Evolutionary conservation across 1,140 invertebrate genomes (phyloP), one percentile per base, ranked within the genome.

Genomic region (Ericerus pela): DNA sequence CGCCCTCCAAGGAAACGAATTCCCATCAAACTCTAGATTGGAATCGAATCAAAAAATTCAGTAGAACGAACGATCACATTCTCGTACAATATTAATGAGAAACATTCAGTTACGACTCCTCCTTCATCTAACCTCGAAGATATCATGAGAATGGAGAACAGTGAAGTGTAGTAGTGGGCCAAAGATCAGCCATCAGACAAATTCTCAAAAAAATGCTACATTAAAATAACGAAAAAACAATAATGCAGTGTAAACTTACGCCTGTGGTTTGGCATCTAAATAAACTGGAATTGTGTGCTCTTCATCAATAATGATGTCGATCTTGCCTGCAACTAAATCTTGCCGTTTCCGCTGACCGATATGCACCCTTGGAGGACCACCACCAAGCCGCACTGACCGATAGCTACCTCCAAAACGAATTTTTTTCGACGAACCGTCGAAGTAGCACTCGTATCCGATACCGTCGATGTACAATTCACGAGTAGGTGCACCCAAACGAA

Each of bases 381-480:
- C 91, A 62, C 88, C 83, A 2, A 97, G 69, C 62, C 85, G 80
- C 0, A 97, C 71, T 26, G 76, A 74, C 56, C 84, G 78, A 37
- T 79, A 72, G 59, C 84, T 80, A 0, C 85, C 85, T 62, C 85
- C 80, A 12, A 98, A 70, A 10, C 86, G 80, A n/a, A 96, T 79
- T 14, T 75, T 75, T 4, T 94, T 79, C 1, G 88, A 81, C 36
- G 88, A 82, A 2, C 91, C 91, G 51, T 91, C 92, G 69, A 97
- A 96, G 61, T 84, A 86, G 65, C 88, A 87, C 64, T 91, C 85
- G 63, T 88, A 93, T 75, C 81, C 85, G 28, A 77, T 73, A 18
- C 82, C 83, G 68, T 96, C 87, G 26, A 97, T 81, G 61, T 84
- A 91, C 1, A 99, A 71, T 68, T 97, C 93, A 53, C 90, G 75